phyloP scores from a whole-genome alignment of 2,888 invertebrate species.

The Coleophora deauratella region DNA sequence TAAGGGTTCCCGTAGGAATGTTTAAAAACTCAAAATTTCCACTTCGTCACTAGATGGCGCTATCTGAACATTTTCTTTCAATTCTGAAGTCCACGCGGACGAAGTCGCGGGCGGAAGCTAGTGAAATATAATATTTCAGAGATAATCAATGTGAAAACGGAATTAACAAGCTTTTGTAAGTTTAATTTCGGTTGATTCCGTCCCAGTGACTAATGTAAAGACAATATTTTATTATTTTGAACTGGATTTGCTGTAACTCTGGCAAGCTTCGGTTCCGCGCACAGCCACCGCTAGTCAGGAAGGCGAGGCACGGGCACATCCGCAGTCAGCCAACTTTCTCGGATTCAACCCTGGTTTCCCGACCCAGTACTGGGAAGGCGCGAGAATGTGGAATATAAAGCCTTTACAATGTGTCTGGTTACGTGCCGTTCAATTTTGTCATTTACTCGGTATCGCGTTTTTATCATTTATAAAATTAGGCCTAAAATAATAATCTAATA shows the following conservation, averaged over 20 bases:
- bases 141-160: too few relatives aligned
- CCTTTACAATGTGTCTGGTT: conserved; percentile 13
- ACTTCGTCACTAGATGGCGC: too few relatives aligned
- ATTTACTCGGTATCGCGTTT: background rate
- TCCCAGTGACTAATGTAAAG: background rate
- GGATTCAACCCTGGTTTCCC: conserved; percentile 12
- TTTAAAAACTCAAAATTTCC: too few relatives aligned
- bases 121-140: too few relatives aligned
- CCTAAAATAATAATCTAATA: too few relatives aligned
- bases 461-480: too few relatives aligned
- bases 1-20: too few relatives aligned
- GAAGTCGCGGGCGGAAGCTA: too few relatives aligned
- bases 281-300: background rate
- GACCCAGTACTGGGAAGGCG: conserved; percentile 8
- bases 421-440: conserved; percentile 15
- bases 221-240: background rate
- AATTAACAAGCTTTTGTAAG: too few relatives aligned
- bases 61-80: too few relatives aligned
- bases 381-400: conserved; percentile 13
- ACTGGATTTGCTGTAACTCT: conserved; percentile 4
- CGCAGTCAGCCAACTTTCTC: conserved; percentile 8
- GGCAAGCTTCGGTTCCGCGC: background rate
- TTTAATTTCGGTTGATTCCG: too few relatives aligned
- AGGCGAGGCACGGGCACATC: conserved; percentile 1
- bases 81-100: too few relatives aligned